Evolutionary conservation across 2,888 invertebrate genomes (phyloP).

Genomic region (Rhorus exstirpatorius): DNA sequence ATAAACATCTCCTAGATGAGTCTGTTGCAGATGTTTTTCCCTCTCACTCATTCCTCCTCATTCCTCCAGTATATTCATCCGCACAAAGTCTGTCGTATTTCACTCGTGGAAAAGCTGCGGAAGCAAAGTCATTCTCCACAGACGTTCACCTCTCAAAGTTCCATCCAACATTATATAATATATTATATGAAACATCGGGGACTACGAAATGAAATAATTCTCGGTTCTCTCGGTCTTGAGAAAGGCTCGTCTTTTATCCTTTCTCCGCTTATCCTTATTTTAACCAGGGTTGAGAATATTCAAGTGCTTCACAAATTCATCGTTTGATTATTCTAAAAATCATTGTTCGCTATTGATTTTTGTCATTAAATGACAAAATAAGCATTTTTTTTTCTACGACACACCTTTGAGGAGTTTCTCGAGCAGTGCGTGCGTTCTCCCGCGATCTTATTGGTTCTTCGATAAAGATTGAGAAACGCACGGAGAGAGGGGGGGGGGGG

Average conservation of each 20-base stretch:
- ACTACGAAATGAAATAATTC: constrained; percentile 10
- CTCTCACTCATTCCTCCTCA: neutral
- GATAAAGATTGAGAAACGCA: constrained; percentile 41
- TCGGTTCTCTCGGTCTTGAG: constrained; percentile 12
- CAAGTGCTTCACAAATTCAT: neutral
- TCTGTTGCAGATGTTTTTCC: constrained; percentile 16
- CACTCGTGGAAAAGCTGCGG: neutral
- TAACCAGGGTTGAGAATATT: neutral
- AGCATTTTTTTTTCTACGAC: neutral
- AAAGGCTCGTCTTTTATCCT: neutral
- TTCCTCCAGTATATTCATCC: neutral
- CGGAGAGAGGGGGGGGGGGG: constrained; percentile 9
- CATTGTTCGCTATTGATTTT: neutral
- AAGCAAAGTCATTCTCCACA: constrained; percentile 16
- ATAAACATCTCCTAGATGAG: constrained; percentile 4
- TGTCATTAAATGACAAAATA: neutral
- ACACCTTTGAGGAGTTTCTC: constrained; percentile 1
- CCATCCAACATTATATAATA: constrained; percentile 6
- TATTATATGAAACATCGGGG: neutral
- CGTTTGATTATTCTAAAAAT: neutral
- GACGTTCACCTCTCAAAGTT: constrained; percentile 30
- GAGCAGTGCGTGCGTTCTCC: constrained; percentile 8
- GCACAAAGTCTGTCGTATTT: constrained; percentile 3
- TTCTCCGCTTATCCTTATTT: neutral
- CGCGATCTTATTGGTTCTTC: constrained; percentile 42